Evolutionary conservation across 1,140 invertebrate species (phyloP), one percentile per base, ranked within the genome.

Genomic region (Agrypnia vestita): DNA sequence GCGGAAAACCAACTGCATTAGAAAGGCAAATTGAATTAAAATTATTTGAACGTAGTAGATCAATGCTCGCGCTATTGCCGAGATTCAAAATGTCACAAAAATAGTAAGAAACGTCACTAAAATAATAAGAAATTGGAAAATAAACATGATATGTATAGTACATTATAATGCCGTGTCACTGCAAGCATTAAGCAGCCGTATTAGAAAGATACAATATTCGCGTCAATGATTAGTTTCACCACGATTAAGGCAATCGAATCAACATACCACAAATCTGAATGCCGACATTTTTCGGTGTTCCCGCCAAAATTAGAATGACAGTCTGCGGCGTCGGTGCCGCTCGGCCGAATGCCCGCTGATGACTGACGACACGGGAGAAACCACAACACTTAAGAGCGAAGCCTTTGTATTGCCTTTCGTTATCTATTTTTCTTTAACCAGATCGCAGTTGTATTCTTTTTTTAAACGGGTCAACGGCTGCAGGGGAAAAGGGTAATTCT

Each of bases 231-330:
- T 35, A 35, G 25, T 35, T 35, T 35, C 25, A 35, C 25, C 25
- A 35, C 25, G 25, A 35, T 35, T 3, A 35, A 35, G 25, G 1
- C 25, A 64, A 67, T 12, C 67, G 35, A 44, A n/a, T 10, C n/a
- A 71, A 71, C 67, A 71, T 71, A 71, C 67, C 67, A 19, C 67
- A 19, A 71, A 71, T 71, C 47, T 47, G n/a, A 71, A 8, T 9
- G 67, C 44, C 47, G 46, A 21, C 67, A 71, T 71, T 71, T 71
- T 71, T 71, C 59, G 19, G 15, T n/a, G n/a, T 56, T 56, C 53
- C n/a, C 53, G 53, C n/a, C 53, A 11, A 67, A 19, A 15, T 44
- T 10, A 15, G n/a, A 4, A 44, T 17, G 43, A 71, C 49, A 4
- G 25, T 35, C 25, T 49, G 67, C 67, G 46, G 62, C 1, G 67